Evolutionary conservation across 2,797 vertebrate species (phyloP).

Genomic region (Spinus olivaceus): DNA sequence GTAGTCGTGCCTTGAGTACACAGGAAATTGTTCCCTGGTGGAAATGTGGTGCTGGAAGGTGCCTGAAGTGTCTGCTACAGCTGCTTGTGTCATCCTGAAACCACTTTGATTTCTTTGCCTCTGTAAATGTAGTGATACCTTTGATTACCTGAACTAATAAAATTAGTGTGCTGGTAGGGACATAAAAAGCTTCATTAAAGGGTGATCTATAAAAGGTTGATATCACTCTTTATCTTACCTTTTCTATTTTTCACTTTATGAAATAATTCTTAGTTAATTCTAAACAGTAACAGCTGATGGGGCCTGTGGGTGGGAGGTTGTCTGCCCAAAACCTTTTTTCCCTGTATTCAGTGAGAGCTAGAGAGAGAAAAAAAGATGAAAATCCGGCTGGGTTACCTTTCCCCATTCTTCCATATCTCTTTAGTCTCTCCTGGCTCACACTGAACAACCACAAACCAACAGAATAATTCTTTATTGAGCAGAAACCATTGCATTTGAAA

Average conservation of each 20-base stretch:
- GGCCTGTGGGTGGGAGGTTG: accelerated
- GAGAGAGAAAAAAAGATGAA: accelerated
- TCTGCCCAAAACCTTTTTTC: not conserved
- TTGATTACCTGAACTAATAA: not conserved
- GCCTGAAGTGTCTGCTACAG: not conserved
- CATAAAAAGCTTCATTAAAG: not conserved
- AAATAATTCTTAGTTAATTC: not conserved
- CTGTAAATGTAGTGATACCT: not conserved
- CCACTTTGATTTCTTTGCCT: not conserved
- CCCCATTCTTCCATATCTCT: not conserved
- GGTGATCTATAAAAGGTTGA: not conserved
- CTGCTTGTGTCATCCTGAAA: not conserved
- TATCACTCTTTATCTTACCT: not conserved
- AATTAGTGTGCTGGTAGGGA: accelerated
- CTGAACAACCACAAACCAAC: not conserved
- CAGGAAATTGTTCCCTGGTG: not conserved
- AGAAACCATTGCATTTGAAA: not conserved
- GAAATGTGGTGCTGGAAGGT: not conserved
- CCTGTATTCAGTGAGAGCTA: not conserved
- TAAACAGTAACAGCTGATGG: not conserved
- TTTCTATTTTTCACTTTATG: not conserved
- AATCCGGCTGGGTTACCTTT: not conserved
- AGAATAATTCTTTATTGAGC: not conserved
- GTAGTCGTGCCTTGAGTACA: not conserved
- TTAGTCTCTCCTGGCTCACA: not conserved